A percentile compares a stretch with the other conserved stretches of the same genome.
Conservation (phyloP, 2,888 invertebrate species). For the Tetanocera ferruginea region DNA sequence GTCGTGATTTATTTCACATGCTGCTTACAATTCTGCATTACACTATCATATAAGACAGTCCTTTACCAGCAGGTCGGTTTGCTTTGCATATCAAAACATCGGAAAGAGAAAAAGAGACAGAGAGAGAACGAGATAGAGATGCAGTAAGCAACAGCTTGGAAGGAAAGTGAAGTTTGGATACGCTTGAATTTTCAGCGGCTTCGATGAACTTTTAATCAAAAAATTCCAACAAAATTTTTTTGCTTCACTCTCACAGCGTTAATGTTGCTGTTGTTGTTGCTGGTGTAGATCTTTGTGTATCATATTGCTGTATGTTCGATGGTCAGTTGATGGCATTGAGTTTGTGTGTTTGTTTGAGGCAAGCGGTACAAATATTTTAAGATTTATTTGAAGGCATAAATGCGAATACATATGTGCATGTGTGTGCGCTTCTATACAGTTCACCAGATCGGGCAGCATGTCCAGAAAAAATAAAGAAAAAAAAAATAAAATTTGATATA, state of each 20-base stretch:
- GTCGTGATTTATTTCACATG: neutral
- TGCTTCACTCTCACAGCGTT: neutral
- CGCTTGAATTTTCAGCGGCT: slow-evolving; percentile 25
- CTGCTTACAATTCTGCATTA: no score
- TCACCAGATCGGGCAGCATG: neutral
- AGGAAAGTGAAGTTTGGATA: neutral
- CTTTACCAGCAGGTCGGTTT: neutral
- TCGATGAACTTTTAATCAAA: slow-evolving; percentile 30
- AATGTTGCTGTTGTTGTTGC: neutral
- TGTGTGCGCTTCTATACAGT: neutral
- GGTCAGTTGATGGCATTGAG: neutral
- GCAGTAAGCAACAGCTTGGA: neutral
- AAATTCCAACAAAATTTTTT: slow-evolving; percentile 4
- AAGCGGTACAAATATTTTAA: neutral
- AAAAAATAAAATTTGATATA: slow-evolving; percentile 16
- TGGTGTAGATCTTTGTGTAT: neutral
- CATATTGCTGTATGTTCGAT: neutral
- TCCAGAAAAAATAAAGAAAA: slow-evolving; percentile 2
- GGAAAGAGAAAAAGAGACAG: neutral
- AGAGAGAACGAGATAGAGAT: neutral
- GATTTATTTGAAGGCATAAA: neutral
- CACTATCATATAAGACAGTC: no score
- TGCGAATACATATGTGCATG: neutral
- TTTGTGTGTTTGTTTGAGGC: neutral
- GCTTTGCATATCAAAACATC: neutral